Evolutionary conservation across 2,797 vertebrate genomes (phyloP).

Genomic region (Ctenosaura bakeri): DNA sequence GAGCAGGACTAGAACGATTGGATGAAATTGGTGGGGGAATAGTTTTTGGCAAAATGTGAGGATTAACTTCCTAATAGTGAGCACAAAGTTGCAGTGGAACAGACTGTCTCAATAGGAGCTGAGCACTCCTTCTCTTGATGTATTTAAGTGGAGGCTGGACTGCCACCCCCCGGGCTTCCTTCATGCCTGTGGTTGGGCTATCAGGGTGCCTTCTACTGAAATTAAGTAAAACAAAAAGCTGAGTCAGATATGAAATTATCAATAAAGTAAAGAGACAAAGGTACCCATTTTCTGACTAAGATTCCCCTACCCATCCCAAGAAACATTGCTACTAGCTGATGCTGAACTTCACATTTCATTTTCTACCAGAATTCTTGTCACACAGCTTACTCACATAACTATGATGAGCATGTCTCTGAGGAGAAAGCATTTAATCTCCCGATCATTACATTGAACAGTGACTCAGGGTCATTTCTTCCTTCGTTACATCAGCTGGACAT

Average conservation of each 20-base stretch:
- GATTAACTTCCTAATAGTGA: background rate
- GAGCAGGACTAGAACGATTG: background rate
- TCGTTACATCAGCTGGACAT: background rate
- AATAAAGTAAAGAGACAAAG: slow-evolving; percentile 19
- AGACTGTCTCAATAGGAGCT: background rate
- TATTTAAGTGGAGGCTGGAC: no score
- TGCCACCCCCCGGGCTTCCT: background rate
- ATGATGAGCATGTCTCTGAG: background rate
- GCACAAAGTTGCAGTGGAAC: background rate
- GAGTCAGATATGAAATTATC: background rate
- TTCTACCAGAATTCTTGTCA: background rate
- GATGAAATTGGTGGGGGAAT: background rate
- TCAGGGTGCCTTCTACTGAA: slow-evolving; percentile 25
- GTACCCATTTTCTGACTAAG: slow-evolving; percentile 2
- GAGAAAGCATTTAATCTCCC: background rate
- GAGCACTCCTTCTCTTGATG: background rate
- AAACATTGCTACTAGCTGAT: background rate
- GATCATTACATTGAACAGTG: background rate
- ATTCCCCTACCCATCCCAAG: background rate
- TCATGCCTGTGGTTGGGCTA: background rate
- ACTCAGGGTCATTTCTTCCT: background rate
- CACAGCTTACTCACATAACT: no score
- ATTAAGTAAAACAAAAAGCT: slow-evolving; percentile 11
- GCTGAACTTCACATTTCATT: background rate
- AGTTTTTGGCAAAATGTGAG: background rate